These are phyloP conservation scores for Lithophane socia DNA, from an alignment of 2,888 invertebrate species.

Conservation along the genomic window DNA sequence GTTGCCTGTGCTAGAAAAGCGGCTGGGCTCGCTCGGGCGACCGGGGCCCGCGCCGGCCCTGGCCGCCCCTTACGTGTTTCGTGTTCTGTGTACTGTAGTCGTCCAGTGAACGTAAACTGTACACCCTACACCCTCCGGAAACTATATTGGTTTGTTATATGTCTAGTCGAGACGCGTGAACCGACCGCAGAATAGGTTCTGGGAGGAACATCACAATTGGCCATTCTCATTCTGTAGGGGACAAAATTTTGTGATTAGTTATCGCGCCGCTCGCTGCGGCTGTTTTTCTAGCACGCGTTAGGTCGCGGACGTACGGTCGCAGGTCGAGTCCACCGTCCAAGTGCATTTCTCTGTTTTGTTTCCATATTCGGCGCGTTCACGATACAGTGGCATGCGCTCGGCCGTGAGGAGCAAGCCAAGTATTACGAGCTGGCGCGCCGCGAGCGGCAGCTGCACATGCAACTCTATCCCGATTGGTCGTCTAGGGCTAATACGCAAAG, in stretches of 20 bases:
- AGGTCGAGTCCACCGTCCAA: conserved; percentile 84
- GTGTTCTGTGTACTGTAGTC: conserved; percentile 90
- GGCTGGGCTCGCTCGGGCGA: conserved; percentile 83
- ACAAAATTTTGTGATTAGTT: conserved; percentile 85
- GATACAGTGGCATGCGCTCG: conserved; percentile 99
- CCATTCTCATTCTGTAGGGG: conserved; percentile 88
- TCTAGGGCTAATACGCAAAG: conserved; percentile 99
- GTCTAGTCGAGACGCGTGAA: conserved; percentile 87
- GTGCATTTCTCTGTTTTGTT: conserved; percentile 90
- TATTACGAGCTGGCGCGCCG: conserved; percentile 99
- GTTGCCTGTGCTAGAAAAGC: conserved; percentile 90
- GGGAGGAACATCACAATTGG: conserved; percentile 89
- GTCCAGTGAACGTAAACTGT: conserved; percentile 88
- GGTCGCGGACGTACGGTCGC: conserved; percentile 78
- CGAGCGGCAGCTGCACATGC: conserved; percentile 99
- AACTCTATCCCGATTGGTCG: conserved; percentile 99
- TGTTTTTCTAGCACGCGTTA: conserved; percentile 93
- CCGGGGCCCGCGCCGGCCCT: conserved; percentile 66
- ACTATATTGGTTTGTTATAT: conserved; percentile 90
- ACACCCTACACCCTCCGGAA: conserved; percentile 87
- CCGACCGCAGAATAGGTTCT: conserved; percentile 91
- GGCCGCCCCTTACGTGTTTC: conserved; percentile 78
- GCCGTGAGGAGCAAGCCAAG: conserved; percentile 99
- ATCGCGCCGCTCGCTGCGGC: conserved; percentile 88
- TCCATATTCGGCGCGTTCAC: conserved; percentile 87